Evolutionary conservation across 2,888 invertebrate genomes (phyloP).

Genomic region (Palloptera scutellata): DNA sequence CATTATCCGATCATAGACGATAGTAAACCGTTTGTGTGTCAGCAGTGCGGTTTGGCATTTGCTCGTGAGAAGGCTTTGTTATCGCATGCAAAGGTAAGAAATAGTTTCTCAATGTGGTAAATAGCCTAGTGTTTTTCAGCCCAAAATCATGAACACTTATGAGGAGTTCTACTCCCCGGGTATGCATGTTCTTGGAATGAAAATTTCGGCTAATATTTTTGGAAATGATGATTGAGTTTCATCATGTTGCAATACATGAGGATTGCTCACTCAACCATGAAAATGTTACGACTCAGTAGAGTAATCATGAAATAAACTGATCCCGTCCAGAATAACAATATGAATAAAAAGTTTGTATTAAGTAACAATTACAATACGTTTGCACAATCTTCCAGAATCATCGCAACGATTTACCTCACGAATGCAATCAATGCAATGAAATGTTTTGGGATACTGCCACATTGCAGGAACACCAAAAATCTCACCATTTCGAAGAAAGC

Average conservation of each 20-base stretch:
- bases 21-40: slow-evolving; percentile 82
- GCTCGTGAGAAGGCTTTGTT: slow-evolving; percentile 83
- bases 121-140: too few relatives aligned
- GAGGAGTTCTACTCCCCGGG: too few relatives aligned
- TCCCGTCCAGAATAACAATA: slow-evolving; percentile 4
- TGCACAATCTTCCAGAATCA: slow-evolving; percentile 67
- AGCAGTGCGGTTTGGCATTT: slow-evolving; percentile 78
- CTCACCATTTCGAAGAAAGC: slow-evolving; percentile 68
- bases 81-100: slow-evolving; percentile 72
- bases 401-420: slow-evolving; percentile 81
- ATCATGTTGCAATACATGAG: slow-evolving; percentile 33
- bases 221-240: slow-evolving; percentile 42
- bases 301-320: slow-evolving; percentile 39
- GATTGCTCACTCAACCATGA: slow-evolving; percentile 40
- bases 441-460: slow-evolving; percentile 77
- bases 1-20: slow-evolving; percentile 73
- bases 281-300: slow-evolving; percentile 41
- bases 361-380: too few relatives aligned
- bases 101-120: too few relatives aligned
- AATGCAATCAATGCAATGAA: slow-evolving; percentile 81
- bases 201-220: background rate
- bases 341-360: too few relatives aligned
- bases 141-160: too few relatives aligned
- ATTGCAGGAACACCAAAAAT: slow-evolving; percentile 70
- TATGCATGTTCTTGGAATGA: too few relatives aligned